These are phyloP conservation scores for Eledona agricola DNA, from an alignment of 2,888 invertebrate genomes.

Conservation along the genomic window DNA sequence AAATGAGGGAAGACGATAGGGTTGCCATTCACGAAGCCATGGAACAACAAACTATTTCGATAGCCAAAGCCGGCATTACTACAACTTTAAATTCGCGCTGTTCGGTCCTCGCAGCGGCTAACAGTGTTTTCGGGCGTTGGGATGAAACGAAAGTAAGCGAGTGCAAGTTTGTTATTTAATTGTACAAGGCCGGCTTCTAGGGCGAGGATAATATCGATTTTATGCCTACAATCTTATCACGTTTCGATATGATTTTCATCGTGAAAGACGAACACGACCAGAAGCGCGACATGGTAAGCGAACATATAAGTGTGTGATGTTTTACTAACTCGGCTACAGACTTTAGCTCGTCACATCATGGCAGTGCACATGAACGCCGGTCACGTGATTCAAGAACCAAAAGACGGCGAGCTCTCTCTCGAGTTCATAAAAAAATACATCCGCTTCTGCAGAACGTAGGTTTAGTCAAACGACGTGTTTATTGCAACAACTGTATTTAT, in stretches of 20 bases:
- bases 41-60: constrained; percentile 99
- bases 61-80: constrained; percentile 99
- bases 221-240: constrained; percentile 99
- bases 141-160: constrained; percentile 83
- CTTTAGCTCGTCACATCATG: constrained; percentile 95
- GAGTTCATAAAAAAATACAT: constrained; percentile 89
- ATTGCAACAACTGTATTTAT: constrained; percentile 6
- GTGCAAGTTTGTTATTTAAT: not conserved
- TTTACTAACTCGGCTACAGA: too few species aligned
- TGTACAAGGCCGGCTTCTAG: constrained; percentile 45
- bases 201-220: constrained; percentile 99
- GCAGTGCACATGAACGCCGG: constrained; percentile 91
- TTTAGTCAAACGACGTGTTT: constrained; percentile 52
- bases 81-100: constrained; percentile 98
- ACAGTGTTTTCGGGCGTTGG: constrained; percentile 98
- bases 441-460: constrained; percentile 85
- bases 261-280: constrained; percentile 97
- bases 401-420: constrained; percentile 87
- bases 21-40: constrained; percentile 99
- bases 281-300: constrained; percentile 82
- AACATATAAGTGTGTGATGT: constrained; percentile 30
- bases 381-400: constrained; percentile 66
- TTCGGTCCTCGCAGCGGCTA: constrained; percentile 98
- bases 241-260: constrained; percentile 99
- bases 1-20: constrained; percentile 99